These are phyloP conservation scores for Nannospalax galili DNA, from an alignment of 2,113 vertebrate species.

Conservation along the genomic window DNA sequence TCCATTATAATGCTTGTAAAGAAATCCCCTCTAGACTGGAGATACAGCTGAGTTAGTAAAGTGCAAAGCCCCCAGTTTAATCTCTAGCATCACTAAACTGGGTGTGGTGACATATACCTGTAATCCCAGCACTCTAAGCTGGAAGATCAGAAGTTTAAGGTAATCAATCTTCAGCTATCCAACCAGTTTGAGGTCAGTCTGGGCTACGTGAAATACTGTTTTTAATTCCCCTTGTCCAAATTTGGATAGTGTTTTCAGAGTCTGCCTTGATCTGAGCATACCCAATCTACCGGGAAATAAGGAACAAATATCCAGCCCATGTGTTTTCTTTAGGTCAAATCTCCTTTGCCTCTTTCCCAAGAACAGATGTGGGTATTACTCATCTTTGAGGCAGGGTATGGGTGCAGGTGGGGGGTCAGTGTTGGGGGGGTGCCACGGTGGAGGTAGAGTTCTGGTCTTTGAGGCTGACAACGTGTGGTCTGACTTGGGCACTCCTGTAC, in stretches of 20 bases:
- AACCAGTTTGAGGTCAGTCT: neutral
- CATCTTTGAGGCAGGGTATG: neutral
- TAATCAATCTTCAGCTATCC: neutral
- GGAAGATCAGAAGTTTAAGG: neutral
- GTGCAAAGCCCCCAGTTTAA: neutral
- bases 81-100: neutral
- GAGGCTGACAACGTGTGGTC: neutral
- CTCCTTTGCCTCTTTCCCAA: neutral
- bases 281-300: neutral
- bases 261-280: neutral
- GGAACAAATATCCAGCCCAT: too few species aligned
- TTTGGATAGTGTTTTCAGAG: neutral
- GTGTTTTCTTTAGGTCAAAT: neutral
- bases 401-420: neutral
- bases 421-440: neutral
- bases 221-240: neutral
- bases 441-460: neutral
- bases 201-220: neutral
- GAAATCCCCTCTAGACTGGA: neutral
- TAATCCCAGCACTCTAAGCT: neutral
- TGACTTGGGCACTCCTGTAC: neutral
- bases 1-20: neutral
- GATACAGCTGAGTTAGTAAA: neutral
- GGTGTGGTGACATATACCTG: neutral
- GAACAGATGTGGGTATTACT: neutral